These are phyloP conservation scores for Cremastinae sp. DNA, from an alignment of 2,888 invertebrate species.

Conservation along the genomic window DNA sequence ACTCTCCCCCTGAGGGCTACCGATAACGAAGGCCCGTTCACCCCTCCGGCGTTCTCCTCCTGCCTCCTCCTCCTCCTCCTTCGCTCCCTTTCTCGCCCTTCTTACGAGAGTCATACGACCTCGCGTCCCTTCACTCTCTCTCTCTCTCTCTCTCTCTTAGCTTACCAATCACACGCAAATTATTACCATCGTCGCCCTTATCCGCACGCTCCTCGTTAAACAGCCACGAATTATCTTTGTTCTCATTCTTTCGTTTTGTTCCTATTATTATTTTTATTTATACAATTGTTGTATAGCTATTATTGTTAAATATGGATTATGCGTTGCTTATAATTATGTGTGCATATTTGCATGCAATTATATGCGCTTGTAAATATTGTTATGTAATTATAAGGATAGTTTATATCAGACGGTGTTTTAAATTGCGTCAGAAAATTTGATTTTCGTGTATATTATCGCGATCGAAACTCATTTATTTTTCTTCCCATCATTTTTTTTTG, in stretches of 20 bases:
- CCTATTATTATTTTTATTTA: slow-evolving; percentile 24
- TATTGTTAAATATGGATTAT: no score
- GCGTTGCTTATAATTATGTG: neutral
- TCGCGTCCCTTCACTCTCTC: slow-evolving; percentile 39
- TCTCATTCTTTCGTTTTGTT: slow-evolving; percentile 5
- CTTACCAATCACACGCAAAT: slow-evolving; percentile 65
- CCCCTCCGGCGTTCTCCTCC: slow-evolving; percentile 54
- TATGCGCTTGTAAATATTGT: no score
- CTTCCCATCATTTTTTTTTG: neutral
- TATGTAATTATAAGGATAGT: no score
- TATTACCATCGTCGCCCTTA: slow-evolving; percentile 56
- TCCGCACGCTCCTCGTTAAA: slow-evolving; percentile 56
- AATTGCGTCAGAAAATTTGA: no score
- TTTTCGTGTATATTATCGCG: no score
- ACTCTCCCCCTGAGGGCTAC: slow-evolving; percentile 72
- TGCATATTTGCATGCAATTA: neutral
- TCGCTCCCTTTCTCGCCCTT: slow-evolving; percentile 46
- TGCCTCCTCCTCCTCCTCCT: slow-evolving; percentile 39
- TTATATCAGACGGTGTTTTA: no score
- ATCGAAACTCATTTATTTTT: no score
- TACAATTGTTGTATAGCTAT: no score
- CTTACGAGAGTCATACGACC: slow-evolving; percentile 45
- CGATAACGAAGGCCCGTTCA: slow-evolving; percentile 72
- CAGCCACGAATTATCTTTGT: slow-evolving; percentile 48
- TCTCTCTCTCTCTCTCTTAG: slow-evolving; percentile 43